These are phyloP conservation scores for Blera fallax DNA, from an alignment of 2,888 invertebrate genomes.

Conservation along the genomic window DNA sequence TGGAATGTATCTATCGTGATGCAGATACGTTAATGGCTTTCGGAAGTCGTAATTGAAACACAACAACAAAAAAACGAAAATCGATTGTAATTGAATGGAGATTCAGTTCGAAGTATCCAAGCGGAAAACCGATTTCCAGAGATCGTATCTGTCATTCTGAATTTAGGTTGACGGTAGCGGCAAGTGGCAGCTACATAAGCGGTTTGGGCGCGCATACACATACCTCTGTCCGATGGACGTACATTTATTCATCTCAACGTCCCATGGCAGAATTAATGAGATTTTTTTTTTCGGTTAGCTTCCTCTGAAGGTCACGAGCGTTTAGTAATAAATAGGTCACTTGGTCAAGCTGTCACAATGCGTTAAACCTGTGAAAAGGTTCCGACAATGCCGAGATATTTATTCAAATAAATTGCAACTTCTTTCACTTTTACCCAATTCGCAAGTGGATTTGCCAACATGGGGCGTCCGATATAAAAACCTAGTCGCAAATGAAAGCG, in stretches of 20 bases:
- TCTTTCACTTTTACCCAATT: constrained; percentile 63
- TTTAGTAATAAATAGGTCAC: constrained; percentile 9
- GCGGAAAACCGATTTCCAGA: not conserved
- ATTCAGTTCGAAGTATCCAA: not conserved
- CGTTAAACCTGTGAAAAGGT: not conserved
- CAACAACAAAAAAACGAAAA: not conserved
- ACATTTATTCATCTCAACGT: not conserved
- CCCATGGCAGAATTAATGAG: not conserved
- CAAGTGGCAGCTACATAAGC: not conserved
- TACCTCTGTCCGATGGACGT: not conserved
- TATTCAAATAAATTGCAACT: not conserved
- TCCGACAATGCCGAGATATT: not conserved
- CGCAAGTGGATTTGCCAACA: constrained; percentile 1
- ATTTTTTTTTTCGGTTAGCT: not conserved
- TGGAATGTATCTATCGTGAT: constrained; percentile 7
- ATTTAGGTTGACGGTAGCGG: not conserved
- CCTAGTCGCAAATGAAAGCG: constrained; percentile 60
- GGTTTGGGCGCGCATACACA: not conserved
- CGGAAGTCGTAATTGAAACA: constrained; percentile 53
- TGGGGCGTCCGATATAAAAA: not conserved
- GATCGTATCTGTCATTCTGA: not conserved
- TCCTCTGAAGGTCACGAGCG: not conserved
- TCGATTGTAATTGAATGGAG: constrained; percentile 11
- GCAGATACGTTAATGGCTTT: constrained; percentile 38
- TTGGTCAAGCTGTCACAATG: not conserved